Conservation (phyloP, 2,797 vertebrate species). For the Rhinoraja longicauda region DNA sequence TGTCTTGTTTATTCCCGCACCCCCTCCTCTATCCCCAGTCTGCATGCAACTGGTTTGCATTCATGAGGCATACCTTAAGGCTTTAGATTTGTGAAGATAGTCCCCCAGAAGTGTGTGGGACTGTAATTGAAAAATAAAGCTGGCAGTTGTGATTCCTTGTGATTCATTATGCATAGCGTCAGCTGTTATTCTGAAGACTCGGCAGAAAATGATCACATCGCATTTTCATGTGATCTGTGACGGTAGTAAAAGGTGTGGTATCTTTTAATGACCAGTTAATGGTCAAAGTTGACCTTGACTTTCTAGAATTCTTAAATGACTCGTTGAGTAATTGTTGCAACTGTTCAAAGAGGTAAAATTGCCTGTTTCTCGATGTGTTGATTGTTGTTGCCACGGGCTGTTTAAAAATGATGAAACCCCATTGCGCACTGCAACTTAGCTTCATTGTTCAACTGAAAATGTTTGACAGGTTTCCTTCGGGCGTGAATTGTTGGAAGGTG, state of each 20-base stretch:
- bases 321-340: not conserved
- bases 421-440: not conserved
- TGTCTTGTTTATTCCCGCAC: not conserved
- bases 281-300: not conserved
- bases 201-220: not conserved
- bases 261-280: not conserved
- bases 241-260: not conserved
- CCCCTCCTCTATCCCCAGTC: not conserved
- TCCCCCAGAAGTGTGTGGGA: not conserved
- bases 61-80: not conserved
- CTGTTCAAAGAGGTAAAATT: not conserved
- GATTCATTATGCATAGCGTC: not conserved
- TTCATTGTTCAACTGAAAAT: constrained; percentile 26
- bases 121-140: constrained; percentile 23
- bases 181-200: not conserved
- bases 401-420: constrained; percentile 35
- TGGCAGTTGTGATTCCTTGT: not conserved
- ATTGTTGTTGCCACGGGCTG: constrained; percentile 20
- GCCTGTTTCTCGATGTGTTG: constrained; percentile 16
- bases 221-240: not conserved
- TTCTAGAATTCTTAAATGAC: constrained; percentile 5
- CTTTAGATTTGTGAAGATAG: not conserved
- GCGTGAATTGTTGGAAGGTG: not conserved
- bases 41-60: not conserved
- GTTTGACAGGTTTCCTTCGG: not conserved